Conservation (phyloP, 2,888 invertebrate species). For the Campopleginae sp. region DNA sequence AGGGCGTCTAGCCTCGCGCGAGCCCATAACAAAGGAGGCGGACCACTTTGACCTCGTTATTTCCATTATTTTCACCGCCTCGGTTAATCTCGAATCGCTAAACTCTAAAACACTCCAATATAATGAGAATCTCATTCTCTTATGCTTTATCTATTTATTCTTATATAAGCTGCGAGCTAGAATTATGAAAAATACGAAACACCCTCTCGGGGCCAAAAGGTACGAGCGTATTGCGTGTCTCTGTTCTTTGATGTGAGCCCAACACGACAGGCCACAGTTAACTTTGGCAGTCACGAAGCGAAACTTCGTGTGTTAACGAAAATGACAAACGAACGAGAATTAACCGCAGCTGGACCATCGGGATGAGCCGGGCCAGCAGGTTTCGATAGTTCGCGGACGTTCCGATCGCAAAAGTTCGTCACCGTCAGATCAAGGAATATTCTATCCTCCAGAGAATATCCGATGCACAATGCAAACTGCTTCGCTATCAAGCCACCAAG, state of each 20-base stretch:
- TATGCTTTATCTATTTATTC: constrained; percentile 57
- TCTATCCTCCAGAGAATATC: not conserved
- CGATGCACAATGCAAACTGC: constrained; percentile 14
- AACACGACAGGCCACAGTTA: constrained; percentile 14
- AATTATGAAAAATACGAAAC: constrained; percentile 4
- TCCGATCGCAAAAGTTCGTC: constrained; percentile 12
- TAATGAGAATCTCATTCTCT: constrained; percentile 52
- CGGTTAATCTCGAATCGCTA: constrained; percentile 71
- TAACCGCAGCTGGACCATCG: not conserved
- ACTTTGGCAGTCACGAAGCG: constrained; percentile 28
- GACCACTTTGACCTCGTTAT: constrained; percentile 76
- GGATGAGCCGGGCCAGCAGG: not conserved
- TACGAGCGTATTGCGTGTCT: constrained; percentile 21
- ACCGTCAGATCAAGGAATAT: not conserved
- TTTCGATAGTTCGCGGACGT: not conserved
- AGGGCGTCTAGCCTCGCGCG: constrained; percentile 59
- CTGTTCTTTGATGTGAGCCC: constrained; percentile 37
- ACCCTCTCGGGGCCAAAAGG: constrained; percentile 7
- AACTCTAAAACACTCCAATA: constrained; percentile 57
- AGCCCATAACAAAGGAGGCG: constrained; percentile 66
- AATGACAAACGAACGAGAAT: not conserved
- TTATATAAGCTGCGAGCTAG: constrained; percentile 11
- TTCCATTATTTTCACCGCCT: constrained; percentile 75
- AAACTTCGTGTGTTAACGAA: not conserved
- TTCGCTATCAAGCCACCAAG: constrained; percentile 38